Evolutionary conservation across 2,888 invertebrate genomes (phyloP).

Genomic region (Hartigia nigra): DNA sequence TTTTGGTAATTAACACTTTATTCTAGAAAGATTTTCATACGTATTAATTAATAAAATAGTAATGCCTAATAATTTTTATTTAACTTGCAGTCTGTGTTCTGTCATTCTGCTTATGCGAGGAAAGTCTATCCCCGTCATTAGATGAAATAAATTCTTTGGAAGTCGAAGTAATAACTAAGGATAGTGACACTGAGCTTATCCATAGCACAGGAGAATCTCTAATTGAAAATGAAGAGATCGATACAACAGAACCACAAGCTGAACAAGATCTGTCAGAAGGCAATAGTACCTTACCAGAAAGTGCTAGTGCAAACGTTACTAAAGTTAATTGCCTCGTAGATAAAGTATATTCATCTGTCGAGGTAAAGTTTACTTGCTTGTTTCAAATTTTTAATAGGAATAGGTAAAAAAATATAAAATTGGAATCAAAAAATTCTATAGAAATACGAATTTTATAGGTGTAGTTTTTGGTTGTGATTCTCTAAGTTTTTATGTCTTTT

Average conservation of each 20-base stretch:
- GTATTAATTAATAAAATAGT: neutral
- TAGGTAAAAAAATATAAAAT: neutral
- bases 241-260: neutral
- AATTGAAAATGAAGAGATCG: neutral
- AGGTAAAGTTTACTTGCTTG: conserved; percentile 37
- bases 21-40: neutral
- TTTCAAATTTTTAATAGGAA: conserved; percentile 6
- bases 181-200: neutral
- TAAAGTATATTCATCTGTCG: conserved; percentile 56
- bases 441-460: neutral
- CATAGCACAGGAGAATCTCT: neutral
- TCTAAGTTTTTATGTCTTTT: neutral
- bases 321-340: conserved; percentile 49
- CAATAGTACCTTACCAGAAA: conserved; percentile 9
- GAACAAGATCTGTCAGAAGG: neutral
- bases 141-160: neutral
- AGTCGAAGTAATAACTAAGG: neutral
- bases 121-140: neutral
- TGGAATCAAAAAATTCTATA: neutral
- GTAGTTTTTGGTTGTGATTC: conserved; percentile 1
- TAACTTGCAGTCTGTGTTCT: neutral
- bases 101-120: neutral
- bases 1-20: neutral
- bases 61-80: neutral
- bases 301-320: conserved; percentile 9